Evolutionary conservation across 2,113 vertebrate genomes (phyloP).

Genomic region (Carassius auratus): DNA sequence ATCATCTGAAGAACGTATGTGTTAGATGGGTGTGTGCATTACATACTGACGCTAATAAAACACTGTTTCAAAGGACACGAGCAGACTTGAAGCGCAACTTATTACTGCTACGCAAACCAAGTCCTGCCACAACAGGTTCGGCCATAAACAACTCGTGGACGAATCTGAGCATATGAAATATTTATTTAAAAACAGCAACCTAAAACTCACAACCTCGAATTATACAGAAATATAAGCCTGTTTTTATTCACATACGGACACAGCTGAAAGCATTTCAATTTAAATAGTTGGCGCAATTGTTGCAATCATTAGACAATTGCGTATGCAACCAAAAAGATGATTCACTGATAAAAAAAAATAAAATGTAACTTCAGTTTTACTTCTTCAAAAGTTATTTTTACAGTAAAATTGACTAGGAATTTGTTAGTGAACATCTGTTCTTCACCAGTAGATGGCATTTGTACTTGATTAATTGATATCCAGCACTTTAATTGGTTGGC

Average conservation of each 20-base stretch:
- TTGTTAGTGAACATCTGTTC: background rate
- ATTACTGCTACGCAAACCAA: background rate
- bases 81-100: background rate
- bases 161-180: background rate
- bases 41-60: slow-evolving; percentile 19
- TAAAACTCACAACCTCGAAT: background rate
- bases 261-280: background rate
- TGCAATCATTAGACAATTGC: background rate
- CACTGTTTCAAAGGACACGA: slow-evolving; percentile 17
- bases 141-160: background rate
- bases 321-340: too few species aligned
- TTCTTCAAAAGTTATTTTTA: too few species aligned
- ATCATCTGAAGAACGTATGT: slow-evolving; percentile 2
- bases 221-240: background rate
- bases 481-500: background rate
- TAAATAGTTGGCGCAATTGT: background rate
- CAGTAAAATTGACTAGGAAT: too few species aligned
- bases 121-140: slow-evolving; percentile 18
- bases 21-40: slow-evolving; percentile 28
- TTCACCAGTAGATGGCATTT: background rate
- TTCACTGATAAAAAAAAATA: too few species aligned
- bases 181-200: background rate
- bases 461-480: background rate
- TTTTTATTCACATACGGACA: background rate
- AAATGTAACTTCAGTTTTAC: too few species aligned